These are phyloP conservation scores for Drosophila littoralis DNA, from an alignment of 1,140 invertebrate species.

Conservation along the genomic window DNA sequence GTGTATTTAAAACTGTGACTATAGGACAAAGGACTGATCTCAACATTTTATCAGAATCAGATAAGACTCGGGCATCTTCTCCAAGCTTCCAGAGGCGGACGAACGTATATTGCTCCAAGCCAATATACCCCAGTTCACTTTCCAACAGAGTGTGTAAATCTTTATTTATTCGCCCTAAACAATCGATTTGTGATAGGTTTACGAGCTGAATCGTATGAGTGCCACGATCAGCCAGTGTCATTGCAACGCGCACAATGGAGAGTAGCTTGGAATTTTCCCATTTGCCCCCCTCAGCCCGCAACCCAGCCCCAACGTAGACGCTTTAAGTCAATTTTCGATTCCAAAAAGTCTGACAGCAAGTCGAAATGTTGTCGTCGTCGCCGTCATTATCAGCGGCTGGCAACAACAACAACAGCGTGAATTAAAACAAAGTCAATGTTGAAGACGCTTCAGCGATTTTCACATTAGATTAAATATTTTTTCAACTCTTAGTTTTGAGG, in stretches of 20 bases:
- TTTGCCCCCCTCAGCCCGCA: not conserved
- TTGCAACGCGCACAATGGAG: constrained; percentile 7
- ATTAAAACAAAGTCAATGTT: constrained; percentile 48
- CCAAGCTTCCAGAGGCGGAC: too few relatives aligned
- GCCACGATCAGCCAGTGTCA: constrained; percentile 19
- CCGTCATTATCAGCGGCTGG: constrained; percentile 61
- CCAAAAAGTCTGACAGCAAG: constrained; percentile 22
- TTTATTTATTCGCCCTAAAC: too few relatives aligned
- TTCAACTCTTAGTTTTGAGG: constrained; percentile 70
- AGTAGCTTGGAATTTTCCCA: constrained; percentile 14
- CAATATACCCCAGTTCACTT: too few relatives aligned
- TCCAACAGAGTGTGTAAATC: too few relatives aligned
- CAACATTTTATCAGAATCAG: too few relatives aligned
- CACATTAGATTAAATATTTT: constrained; percentile 80
- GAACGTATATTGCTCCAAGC: too few relatives aligned
- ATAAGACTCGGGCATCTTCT: too few relatives aligned
- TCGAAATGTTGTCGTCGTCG: constrained; percentile 40
- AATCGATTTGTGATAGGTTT: too few relatives aligned
- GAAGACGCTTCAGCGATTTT: constrained; percentile 76
- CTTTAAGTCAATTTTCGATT: constrained; percentile 22
- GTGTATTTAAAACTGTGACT: too few relatives aligned
- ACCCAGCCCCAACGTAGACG: not conserved
- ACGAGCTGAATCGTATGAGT: not conserved
- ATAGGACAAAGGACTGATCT: too few relatives aligned
- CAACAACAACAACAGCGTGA: constrained; percentile 22